These are phyloP conservation scores for Ophiothrix spiculata DNA, from an alignment of 35 echinoderm and acorn worm species.

Conservation along the genomic window DNA sequence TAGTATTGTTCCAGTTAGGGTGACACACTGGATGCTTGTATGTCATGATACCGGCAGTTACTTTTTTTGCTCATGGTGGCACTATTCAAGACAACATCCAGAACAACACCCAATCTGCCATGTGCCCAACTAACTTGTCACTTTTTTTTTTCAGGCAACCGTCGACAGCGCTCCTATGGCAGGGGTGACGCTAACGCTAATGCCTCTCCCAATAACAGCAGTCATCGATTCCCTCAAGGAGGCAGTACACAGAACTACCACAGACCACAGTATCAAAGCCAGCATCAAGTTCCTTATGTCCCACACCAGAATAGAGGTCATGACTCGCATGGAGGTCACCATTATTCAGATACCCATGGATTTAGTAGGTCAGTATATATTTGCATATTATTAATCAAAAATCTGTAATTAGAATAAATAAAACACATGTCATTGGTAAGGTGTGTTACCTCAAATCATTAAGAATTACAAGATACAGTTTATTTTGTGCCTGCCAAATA, in stretches of 20 bases:
- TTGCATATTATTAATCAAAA: neutral
- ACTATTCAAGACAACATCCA: too few relatives aligned
- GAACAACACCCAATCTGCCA: too few relatives aligned
- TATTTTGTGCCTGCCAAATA: neutral
- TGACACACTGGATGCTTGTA: too few relatives aligned
- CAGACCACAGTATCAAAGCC: conserved; percentile 57
- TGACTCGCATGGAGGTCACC: neutral
- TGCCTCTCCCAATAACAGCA: conserved; percentile 57
- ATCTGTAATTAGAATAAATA: too few relatives aligned
- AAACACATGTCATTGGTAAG: neutral
- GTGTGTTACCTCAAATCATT: neutral
- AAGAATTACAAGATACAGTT: too few relatives aligned
- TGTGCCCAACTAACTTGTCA: neutral
- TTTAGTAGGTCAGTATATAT: neutral
- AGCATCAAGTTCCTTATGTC: conserved; percentile 92
- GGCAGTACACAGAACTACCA: conserved; percentile 4
- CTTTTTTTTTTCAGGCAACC: neutral
- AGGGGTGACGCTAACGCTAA: conserved; percentile 56
- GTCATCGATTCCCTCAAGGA: conserved; percentile 22
- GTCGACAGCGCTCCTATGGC: conserved; percentile 62
- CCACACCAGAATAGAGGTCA: conserved; percentile 74
- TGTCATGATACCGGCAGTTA: too few relatives aligned
- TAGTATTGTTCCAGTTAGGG: too few relatives aligned
- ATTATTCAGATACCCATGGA: neutral
- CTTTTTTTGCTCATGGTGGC: too few relatives aligned